Base-by-base conservation (phyloP, 64 coral and sea anemone genomes). In the Trachythela sp. region DNA sequence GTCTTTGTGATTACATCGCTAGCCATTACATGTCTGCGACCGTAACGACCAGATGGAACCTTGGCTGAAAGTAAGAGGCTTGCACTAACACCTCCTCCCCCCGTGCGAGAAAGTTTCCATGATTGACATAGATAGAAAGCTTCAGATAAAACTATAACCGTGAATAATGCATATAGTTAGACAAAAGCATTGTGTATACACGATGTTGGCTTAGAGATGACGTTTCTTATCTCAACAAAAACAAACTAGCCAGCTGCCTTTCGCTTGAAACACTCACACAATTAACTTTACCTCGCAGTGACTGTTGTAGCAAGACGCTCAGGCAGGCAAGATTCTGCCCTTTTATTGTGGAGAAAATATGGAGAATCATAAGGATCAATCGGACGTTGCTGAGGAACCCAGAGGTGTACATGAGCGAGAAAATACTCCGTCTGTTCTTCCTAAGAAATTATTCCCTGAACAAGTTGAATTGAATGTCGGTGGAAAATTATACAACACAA, bases 401-500 rank as follows among this genome's bases (percentile, higher is more conserved):
- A 35, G 13, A 39, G 17, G 75, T 39, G 75, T 37, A 0, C 75
- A 80, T 17, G 56, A 64, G 24, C 56, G 56, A 80, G 31, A 39
- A 80, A 80, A 0, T 15, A 80, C 2, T 17, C 30, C 15, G 30
- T 10, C 59, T 14, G 20, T 2, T 14, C 75, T 35, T 0, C 75
- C 31, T 9, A 80, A 80, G 75, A 80, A 80, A 9, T 20, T 80
- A 30, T 89, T 89, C 83, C 75, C 88, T 15, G 36, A 72, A 34
- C 48, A 83, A 83, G 71, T 89, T 8, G 88, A 89, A 14, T 77
- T 97, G 6, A 97, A 97, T 40, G 89, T 97, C 29, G 92, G 94
- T 32, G 94, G 94, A 1, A 80, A 89, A 68, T 18, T 90, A 41
- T 97, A 94, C 84, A 93, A 85, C 9, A 93, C 94, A 6, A 94